These are phyloP conservation scores for Ommatoiulus sabulosus DNA, from an alignment of 2,888 invertebrate species.

Conservation along the genomic window DNA sequence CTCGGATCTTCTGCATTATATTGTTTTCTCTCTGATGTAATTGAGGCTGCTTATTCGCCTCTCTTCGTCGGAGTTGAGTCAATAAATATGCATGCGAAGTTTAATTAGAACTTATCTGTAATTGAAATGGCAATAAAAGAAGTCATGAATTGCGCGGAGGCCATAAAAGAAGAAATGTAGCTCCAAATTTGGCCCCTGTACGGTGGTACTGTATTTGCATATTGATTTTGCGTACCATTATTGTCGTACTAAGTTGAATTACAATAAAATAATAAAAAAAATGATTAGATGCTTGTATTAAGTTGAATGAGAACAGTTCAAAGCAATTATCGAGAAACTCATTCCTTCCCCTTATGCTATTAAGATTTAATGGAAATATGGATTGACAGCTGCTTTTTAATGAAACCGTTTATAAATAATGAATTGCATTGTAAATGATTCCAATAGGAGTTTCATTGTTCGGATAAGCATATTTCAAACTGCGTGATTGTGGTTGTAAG, in stretches of 20 bases:
- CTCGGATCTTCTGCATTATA: not conserved
- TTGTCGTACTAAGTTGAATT: not conserved
- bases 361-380: conserved; percentile 19
- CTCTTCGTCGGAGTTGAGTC: conserved; percentile 24
- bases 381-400: conserved; percentile 16
- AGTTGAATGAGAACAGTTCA: not conserved
- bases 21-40: not conserved
- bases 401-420: not conserved
- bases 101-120: conserved; percentile 48
- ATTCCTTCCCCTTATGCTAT: not conserved
- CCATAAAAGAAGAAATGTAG: conserved; percentile 10
- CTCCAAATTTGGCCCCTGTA: not conserved
- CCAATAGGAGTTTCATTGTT: not conserved
- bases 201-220: not conserved
- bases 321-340: not conserved
- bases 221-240: not conserved
- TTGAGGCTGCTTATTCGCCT: not conserved
- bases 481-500: not conserved
- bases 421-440: not conserved
- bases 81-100: conserved; percentile 32
- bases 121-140: conserved; percentile 41
- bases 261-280: conserved; percentile 5
- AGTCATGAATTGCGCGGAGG: not conserved
- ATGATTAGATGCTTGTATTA: not conserved
- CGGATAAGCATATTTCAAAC: not conserved